Evolutionary conservation across 2,888 invertebrate genomes (phyloP).

Genomic region (Aphodius granarius): DNA sequence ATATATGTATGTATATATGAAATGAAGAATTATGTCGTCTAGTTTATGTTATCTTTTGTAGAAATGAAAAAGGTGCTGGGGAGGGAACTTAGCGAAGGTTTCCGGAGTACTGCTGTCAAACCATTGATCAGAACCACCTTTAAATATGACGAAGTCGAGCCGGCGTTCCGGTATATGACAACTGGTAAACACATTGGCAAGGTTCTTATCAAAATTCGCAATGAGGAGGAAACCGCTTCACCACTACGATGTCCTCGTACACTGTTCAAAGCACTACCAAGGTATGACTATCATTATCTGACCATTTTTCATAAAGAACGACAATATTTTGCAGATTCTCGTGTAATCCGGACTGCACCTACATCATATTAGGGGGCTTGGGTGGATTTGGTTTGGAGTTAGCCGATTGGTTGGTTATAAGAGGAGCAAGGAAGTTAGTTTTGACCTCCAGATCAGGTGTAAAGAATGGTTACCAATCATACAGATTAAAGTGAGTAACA

Average conservation of each 20-base stretch:
- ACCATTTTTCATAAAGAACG: neutral
- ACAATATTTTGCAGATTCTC: slow-evolving; percentile 14
- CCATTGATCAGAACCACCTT: slow-evolving; percentile 71
- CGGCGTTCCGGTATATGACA: slow-evolving; percentile 68
- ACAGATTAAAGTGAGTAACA: slow-evolving; percentile 73
- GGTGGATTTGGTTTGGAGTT: slow-evolving; percentile 93
- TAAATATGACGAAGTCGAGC: slow-evolving; percentile 65
- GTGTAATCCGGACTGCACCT: slow-evolving; percentile 23
- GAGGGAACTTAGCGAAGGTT: neutral
- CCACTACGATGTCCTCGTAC: neutral
- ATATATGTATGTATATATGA: too few species aligned
- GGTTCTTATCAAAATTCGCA: slow-evolving; percentile 53
- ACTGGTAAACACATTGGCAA: slow-evolving; percentile 83
- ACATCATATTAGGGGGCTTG: slow-evolving; percentile 64
- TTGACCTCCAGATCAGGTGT: slow-evolving; percentile 81
- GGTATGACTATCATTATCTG: slow-evolving; percentile 31
- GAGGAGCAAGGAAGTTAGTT: slow-evolving; percentile 78
- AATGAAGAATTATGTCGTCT: too few species aligned
- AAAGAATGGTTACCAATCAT: slow-evolving; percentile 78
- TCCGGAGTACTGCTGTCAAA: slow-evolving; percentile 62
- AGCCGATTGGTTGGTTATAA: slow-evolving; percentile 80
- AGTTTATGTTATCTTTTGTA: neutral
- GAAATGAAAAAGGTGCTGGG: neutral
- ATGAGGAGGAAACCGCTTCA: slow-evolving; percentile 40
- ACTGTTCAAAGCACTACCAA: slow-evolving; percentile 31